Percentiles rank a stretch among this genome's conserved stretches.
phyloP scores from a whole-genome alignment of 2,113 vertebrate genomes.

The Eretmodus cyanostictus region DNA sequence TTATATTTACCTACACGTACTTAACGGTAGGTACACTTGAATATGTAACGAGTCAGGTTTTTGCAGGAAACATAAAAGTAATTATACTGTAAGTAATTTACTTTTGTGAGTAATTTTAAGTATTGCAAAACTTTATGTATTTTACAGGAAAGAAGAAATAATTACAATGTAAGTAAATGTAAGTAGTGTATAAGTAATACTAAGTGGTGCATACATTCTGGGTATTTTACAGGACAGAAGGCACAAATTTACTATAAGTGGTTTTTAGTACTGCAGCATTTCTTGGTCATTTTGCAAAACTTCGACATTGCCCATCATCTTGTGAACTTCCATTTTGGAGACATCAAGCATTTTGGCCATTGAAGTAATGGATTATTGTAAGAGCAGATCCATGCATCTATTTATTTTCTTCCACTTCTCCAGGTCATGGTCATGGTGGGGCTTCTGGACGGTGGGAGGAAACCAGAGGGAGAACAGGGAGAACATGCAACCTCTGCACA shows the following conservation, averaged over 20 bases:
- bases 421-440: neutral
- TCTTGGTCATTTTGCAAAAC: neutral
- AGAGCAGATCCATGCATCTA: neutral
- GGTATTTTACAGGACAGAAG: neutral
- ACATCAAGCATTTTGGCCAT: neutral
- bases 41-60: neutral
- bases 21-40: neutral
- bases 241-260: neutral
- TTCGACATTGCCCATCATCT: neutral
- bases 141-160: neutral
- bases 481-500: neutral
- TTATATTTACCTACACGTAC: neutral
- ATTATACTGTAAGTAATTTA: neutral
- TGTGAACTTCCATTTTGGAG: neutral
- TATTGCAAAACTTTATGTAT: neutral
- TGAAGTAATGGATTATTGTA: neutral
- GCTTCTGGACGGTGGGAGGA: neutral
- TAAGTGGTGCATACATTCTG: neutral
- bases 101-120: neutral
- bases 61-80: neutral
- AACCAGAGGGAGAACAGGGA: neutral
- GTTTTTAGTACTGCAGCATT: neutral
- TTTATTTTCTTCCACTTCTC: neutral
- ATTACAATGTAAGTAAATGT: neutral
- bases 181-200: neutral